Evolutionary conservation across 2,113 vertebrate genomes (phyloP).

Genomic region (Eclectus roratus): DNA sequence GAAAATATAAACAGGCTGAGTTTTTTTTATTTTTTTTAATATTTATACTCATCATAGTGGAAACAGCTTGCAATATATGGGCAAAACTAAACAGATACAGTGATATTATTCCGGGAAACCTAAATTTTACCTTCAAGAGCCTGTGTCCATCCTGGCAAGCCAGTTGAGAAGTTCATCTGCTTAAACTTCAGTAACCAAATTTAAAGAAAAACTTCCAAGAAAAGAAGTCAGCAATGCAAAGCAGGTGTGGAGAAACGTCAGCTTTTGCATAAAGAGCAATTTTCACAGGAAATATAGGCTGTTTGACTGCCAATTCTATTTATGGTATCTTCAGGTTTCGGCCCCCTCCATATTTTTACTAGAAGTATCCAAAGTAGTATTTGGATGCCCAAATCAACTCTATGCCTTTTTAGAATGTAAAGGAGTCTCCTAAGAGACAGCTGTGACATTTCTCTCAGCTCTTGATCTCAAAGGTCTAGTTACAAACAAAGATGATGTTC

Average conservation of each 20-base stretch:
- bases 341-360: neutral
- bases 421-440: neutral
- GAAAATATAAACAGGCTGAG: constrained; percentile 7
- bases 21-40: neutral
- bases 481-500: neutral
- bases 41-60: neutral
- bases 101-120: constrained; percentile 4
- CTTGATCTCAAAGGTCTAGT: neutral
- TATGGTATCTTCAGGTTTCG: neutral
- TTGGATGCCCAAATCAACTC: constrained; percentile 17
- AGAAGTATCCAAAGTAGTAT: neutral
- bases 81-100: neutral
- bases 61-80: neutral
- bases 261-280: neutral
- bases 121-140: constrained; percentile 1
- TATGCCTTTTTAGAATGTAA: neutral
- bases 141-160: neutral
- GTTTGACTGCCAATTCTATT: constrained; percentile 18
- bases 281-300: neutral
- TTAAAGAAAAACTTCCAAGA: neutral
- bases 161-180: neutral
- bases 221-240: constrained; percentile 16
- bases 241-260: neutral
- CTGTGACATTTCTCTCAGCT: neutral
- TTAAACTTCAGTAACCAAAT: neutral